These are phyloP conservation scores for Fregata magnificens DNA, from an alignment of 2,113 vertebrate species.

Conservation along the genomic window DNA sequence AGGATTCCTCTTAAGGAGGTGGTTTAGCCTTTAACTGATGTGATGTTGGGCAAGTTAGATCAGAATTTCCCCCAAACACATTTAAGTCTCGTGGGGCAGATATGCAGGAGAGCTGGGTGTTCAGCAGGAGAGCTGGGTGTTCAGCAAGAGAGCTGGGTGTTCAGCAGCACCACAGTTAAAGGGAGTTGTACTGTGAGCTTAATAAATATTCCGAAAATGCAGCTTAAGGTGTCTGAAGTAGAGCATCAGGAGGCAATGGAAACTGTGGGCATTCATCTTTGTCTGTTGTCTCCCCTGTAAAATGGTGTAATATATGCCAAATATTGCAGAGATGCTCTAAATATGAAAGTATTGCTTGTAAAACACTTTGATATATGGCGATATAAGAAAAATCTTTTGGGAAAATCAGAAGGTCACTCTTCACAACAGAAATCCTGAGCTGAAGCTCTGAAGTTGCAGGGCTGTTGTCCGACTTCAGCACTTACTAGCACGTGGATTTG, in stretches of 20 bases:
- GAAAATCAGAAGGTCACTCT: not conserved
- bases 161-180: not conserved
- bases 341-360: not conserved
- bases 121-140: not conserved
- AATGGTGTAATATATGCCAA: not conserved
- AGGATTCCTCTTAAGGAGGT: not conserved
- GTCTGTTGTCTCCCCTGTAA: not conserved
- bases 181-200: not conserved
- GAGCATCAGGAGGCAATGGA: not conserved
- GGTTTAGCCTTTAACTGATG: not conserved
- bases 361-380: not conserved
- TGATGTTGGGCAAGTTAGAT: not conserved
- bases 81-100: not conserved
- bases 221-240: not conserved
- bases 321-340: not conserved
- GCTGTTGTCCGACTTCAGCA: not conserved
- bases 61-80: not conserved
- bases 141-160: not conserved
- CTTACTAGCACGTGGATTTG: not conserved
- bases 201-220: not conserved
- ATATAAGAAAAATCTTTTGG: not conserved
- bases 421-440: not conserved
- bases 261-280: not conserved
- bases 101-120: not conserved
- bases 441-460: not conserved